Conservation (phyloP, 2,113 vertebrate genomes). For the Lanius ludovicianus region DNA sequence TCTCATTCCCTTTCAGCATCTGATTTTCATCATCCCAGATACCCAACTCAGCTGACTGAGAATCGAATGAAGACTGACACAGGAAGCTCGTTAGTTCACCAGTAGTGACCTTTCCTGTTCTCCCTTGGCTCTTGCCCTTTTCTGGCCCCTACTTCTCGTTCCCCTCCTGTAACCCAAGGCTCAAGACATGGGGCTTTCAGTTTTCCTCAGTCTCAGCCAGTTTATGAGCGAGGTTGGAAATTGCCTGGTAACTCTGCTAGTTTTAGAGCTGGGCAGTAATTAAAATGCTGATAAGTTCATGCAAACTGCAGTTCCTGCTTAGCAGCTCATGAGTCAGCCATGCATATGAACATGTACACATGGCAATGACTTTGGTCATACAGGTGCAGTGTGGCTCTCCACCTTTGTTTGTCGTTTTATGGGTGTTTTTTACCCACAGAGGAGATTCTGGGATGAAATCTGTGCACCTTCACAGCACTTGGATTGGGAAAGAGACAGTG, state of each 20-base stretch:
- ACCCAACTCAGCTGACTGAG: not conserved
- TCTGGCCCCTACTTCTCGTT: not conserved
- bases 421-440: not conserved
- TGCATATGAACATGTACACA: not conserved
- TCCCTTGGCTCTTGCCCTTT: not conserved
- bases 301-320: not conserved
- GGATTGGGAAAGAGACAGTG: not conserved
- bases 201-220: not conserved
- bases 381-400: not conserved
- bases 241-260: not conserved
- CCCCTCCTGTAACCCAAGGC: not conserved
- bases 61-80: not conserved
- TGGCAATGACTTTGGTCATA: not conserved
- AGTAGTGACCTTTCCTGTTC: not conserved
- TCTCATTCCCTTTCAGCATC: not conserved
- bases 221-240: not conserved
- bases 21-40: not conserved
- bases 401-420: not conserved
- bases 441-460: not conserved
- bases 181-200: not conserved
- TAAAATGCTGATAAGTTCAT: constrained; percentile 13
- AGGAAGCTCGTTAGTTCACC: not conserved
- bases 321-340: not conserved
- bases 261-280: not conserved
- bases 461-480: not conserved